Evolutionary conservation across 2,113 vertebrate species (phyloP), one percentile per base, ranked within the genome.

Genomic region (Excalfactoria chinensis): DNA sequence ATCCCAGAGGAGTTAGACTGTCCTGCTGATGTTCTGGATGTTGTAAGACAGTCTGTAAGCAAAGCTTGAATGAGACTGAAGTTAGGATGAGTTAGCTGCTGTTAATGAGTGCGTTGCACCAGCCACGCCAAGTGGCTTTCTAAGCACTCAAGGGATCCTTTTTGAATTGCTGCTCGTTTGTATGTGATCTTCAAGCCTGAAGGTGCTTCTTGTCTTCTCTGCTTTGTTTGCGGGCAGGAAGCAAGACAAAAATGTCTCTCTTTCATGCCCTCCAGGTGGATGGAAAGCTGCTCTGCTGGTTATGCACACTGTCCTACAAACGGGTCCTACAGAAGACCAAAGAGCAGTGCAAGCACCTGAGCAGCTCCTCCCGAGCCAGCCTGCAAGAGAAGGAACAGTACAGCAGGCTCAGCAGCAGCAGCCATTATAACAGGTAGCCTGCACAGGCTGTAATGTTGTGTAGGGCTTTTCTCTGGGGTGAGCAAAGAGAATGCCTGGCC

Each of bases 271-370:
- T 86, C 5, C 92, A 98, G 98, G 98, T 98, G 91, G 98, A 98
- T 88, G 98, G 98, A 34, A 98, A 98, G 88, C 93, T 98, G 77
- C 94, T 98, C 2, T 98, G 98, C 90, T 98, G 98, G 98, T 83
- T 98, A 5, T 98, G 98, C 74, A 98, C 98, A 0, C 91, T 98
- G 5, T 98, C 98, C 30, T 98, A 98, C 32, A 98, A 98, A 71
- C 95, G 98, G 34, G 98, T 98, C 73, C 96, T 98, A 18, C 98
- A 98, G 96, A 98, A 98, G 96, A 98, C 98, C 94, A 98, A 98
- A 97, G 97, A 98, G 93, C 98, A 98, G 88, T 98, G 97, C 91
- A 98, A 97, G 58, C 98, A 98, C 85, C 86, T 98, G 77, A 97
- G 97, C 93, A 97, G 97, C 80, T 98, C 98, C 6, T 98, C 98